Conservation (phyloP, 2,113 vertebrate species). For the Hypomesus transpacificus region DNA sequence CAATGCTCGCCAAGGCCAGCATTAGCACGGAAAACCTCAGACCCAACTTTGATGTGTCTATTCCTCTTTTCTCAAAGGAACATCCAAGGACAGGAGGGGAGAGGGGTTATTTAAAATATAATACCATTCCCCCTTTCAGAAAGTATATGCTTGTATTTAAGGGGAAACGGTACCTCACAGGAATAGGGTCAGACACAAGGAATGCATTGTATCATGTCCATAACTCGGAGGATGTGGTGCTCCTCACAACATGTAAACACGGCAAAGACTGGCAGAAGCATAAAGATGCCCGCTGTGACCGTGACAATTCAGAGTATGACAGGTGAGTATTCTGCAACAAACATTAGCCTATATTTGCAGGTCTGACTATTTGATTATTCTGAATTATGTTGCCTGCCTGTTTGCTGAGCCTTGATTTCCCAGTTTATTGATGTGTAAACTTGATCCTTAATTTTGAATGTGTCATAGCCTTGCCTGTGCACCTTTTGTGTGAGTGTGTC, state of each 20-base stretch:
- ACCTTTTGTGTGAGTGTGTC: no score
- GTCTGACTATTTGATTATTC: no score
- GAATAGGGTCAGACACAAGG: slow-evolving; percentile 98
- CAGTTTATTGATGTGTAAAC: no score
- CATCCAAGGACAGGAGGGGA: slow-evolving; percentile 97
- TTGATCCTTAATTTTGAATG: background rate
- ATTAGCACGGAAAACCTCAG: slow-evolving; percentile 95
- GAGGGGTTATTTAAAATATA: slow-evolving; percentile 91
- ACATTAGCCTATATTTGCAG: no score
- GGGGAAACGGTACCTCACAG: slow-evolving; percentile 97
- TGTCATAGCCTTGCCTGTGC: background rate
- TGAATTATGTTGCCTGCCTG: no score
- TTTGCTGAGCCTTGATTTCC: no score
- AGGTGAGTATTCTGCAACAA: slow-evolving; percentile 78
- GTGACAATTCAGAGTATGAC: slow-evolving; percentile 95
- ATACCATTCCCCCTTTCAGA: slow-evolving; percentile 93
- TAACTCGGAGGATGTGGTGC: slow-evolving; percentile 93
- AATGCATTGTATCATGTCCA: slow-evolving; percentile 98
- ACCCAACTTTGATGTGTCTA: slow-evolving; percentile 94
- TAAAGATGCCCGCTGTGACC: slow-evolving; percentile 95
- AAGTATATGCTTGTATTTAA: slow-evolving; percentile 99
- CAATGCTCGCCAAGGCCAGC: slow-evolving; percentile 98
- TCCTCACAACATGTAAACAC: slow-evolving; percentile 98
- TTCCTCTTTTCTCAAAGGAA: slow-evolving; percentile 98
- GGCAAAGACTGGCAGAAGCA: slow-evolving; percentile 99